A percentile compares a stretch with the other conserved stretches of the same genome.
These are phyloP conservation scores for Dendropsophus ebraccatus DNA, from an alignment of 2,113 vertebrate genomes.

Conservation along the genomic window DNA sequence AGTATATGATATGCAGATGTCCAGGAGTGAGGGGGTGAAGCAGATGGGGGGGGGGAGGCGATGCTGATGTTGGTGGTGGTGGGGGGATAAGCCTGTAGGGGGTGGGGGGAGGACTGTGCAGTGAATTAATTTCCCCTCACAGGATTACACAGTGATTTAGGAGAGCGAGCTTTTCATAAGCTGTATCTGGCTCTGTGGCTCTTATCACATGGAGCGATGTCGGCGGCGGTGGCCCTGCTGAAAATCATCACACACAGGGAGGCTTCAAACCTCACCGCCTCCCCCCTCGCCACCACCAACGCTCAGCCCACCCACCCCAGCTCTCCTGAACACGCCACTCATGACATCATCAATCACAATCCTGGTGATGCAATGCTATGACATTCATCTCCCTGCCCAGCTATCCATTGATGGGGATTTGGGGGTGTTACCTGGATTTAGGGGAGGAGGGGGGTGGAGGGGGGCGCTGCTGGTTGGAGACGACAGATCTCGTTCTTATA, in stretches of 20 bases:
- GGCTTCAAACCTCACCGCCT: not conserved
- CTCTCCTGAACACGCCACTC: constrained; percentile 1
- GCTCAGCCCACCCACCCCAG: not conserved
- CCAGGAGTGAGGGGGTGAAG: not conserved
- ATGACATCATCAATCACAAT: constrained; percentile 26
- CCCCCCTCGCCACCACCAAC: not conserved
- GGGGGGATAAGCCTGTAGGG: constrained; percentile 23
- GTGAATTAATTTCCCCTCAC: constrained; percentile 49
- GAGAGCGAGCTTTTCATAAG: constrained; percentile 51
- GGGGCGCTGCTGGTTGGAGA: not conserved
- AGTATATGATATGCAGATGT: constrained; percentile 5
- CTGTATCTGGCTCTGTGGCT: constrained; percentile 28
- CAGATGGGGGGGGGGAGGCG: not conserved
- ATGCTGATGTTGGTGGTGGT: not conserved
- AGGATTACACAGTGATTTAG: constrained; percentile 47
- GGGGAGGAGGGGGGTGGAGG: not conserved
- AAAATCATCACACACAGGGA: constrained; percentile 6
- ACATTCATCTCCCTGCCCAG: not conserved
- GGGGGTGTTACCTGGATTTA: not conserved
- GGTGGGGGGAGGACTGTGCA: constrained; percentile 9
- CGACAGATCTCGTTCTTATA: not conserved
- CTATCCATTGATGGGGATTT: not conserved
- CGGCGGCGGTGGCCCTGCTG: not conserved
- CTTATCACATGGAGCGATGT: not conserved
- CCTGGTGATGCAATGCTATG: not conserved